phyloP scores from a whole-genome alignment of 2,888 invertebrate species.

The Metellina segmentata region DNA sequence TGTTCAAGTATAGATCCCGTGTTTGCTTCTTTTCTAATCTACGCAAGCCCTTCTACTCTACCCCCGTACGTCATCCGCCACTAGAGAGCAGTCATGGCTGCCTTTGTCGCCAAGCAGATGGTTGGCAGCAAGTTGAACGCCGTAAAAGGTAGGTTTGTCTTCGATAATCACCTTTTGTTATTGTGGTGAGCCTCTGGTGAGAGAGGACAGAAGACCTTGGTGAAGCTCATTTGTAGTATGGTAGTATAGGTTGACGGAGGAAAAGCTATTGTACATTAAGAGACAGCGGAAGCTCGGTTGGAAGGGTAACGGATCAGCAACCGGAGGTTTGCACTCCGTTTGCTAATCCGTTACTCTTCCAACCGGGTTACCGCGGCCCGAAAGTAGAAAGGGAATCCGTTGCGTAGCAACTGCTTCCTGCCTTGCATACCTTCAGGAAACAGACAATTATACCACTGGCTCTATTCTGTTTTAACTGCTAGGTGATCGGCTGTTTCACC shows the following conservation, averaged over 20 bases:
- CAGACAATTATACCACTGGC: too few species aligned
- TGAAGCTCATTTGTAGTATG: not conserved
- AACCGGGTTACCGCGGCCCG: too few species aligned
- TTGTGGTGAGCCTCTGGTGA: not conserved
- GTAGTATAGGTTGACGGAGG: too few species aligned
- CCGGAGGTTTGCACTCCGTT: too few species aligned
- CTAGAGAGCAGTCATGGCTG: slow-evolving; percentile 88
- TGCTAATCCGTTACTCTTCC: too few species aligned
- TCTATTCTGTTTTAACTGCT: too few species aligned
- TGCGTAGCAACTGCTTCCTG: too few species aligned
- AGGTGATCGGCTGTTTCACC: too few species aligned
- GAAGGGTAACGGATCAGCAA: too few species aligned
- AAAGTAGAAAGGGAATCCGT: too few species aligned
- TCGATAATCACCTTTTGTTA: not conserved
- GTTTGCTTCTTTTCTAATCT: slow-evolving; percentile 61
- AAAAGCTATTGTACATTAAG: too few species aligned
- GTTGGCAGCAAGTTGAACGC: slow-evolving; percentile 99
- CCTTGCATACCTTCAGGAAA: not conserved
- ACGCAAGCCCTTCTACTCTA: slow-evolving; percentile 15
- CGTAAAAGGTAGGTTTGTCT: slow-evolving; percentile 90
- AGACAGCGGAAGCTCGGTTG: too few species aligned
- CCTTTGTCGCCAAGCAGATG: slow-evolving; percentile 99
- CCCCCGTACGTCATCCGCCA: not conserved
- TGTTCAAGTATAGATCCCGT: slow-evolving; percentile 32
- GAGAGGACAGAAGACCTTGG: not conserved